These are phyloP conservation scores for Grantiella picta DNA, from an alignment of 2,113 vertebrate species.

Conservation along the genomic window DNA sequence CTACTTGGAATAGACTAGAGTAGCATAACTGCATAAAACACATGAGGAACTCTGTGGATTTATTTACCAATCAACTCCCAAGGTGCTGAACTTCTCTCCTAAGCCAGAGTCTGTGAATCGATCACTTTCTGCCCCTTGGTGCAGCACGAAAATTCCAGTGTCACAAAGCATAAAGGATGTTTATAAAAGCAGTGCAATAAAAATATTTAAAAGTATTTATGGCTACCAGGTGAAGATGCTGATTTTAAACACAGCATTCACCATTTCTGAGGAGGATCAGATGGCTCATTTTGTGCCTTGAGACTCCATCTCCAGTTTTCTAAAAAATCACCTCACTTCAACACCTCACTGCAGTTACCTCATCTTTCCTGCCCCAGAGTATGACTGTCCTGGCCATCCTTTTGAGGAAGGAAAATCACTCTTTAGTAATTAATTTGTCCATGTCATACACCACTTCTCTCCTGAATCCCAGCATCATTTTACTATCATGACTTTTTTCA, in stretches of 20 bases:
- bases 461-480: neutral
- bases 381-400: neutral
- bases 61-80: neutral
- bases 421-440: neutral
- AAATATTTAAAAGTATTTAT: neutral
- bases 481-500: neutral
- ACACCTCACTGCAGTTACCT: neutral
- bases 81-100: neutral
- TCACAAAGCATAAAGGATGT: neutral
- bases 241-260: neutral
- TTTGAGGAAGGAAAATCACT: neutral
- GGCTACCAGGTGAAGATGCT: neutral
- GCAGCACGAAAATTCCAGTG: neutral
- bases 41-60: rapidly evolving
- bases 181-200: neutral
- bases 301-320: neutral
- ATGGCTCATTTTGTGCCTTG: neutral
- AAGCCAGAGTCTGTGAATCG: neutral
- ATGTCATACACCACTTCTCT: neutral
- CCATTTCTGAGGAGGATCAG: neutral
- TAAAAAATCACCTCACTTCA: neutral
- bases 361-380: neutral
- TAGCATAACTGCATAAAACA: neutral
- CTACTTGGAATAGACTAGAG: neutral
- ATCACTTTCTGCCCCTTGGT: rapidly evolving